Base-by-base conservation (phyloP, 2,888 invertebrate genomes). In the Isoperla grammatica region DNA sequence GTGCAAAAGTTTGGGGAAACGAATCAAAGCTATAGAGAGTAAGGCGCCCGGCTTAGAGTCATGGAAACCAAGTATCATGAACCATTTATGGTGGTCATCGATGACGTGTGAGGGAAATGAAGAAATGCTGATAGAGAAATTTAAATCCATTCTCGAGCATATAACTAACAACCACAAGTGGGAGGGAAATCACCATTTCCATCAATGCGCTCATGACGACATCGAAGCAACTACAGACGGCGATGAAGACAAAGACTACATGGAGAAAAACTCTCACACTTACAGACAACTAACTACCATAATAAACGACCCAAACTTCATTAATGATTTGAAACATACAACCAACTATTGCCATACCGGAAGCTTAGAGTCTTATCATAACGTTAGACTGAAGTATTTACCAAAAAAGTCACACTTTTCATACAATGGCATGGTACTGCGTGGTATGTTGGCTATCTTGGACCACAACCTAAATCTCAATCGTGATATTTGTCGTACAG, bases 291-390 rank as follows among this genome's bases (percentile, higher is more conserved):
- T 17, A 2, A 19, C 45, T 3, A 5, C 11, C 15, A 20, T 45
- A 2, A 15, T 45, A 3, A 12, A 13, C 11, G 19, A 45, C 6
- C 11, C 13, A 5, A 45, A 45, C 15, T 45, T 45, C 11, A 45
- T 45, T 20, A 19, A 45, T 15, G 45, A 45, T 19, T 45, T 45
- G 45, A 15, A 20, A 2, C 17, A 15, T 6, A 45, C 45, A 3
- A 45, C 11, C 5, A 15, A 45, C 17, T 15, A 45, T 11, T 45
- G 45, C 11, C 45, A 45, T 3, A 45, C 45, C 19, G 45, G 45
- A 19, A 45, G 45, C 17, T 45, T 45, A n/a, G 42, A 42, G 42
- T 42, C 42, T 6, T 42, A 42, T n/a, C 42, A 42, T 11, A 45
- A 45, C 17, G 45, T 45, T 11, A 9, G 48, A 45, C 17, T 4